Conservation (phyloP, 2,113 vertebrate species). For the Cichladusa arquata region DNA sequence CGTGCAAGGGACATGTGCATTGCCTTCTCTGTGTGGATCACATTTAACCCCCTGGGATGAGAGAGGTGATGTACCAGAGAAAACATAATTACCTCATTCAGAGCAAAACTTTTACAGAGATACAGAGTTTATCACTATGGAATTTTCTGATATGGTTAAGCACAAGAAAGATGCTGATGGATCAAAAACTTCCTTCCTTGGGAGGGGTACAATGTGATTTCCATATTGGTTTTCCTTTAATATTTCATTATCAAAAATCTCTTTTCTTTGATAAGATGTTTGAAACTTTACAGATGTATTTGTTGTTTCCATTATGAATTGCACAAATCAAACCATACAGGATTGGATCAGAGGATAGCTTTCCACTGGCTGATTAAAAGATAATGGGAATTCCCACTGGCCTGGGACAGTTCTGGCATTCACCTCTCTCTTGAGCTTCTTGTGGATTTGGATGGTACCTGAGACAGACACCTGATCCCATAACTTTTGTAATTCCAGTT, state of each 20-base stretch:
- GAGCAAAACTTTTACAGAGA: not conserved
- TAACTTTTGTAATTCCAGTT: not conserved
- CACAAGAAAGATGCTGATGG: not conserved
- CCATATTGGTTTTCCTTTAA: not conserved
- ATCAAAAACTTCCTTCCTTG: not conserved
- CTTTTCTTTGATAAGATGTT: not conserved
- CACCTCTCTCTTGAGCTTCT: not conserved
- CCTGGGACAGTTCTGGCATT: not conserved
- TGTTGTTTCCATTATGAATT: not conserved
- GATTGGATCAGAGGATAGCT: not conserved
- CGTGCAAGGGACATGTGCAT: not conserved
- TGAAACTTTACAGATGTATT: not conserved
- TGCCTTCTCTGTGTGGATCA: not conserved
- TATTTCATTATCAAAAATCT: not conserved
- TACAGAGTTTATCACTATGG: not conserved
- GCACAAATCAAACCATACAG: not conserved
- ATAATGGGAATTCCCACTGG: not conserved
- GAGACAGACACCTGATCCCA: rapidly evolving
- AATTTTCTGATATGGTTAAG: not conserved
- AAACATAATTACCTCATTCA: not conserved
- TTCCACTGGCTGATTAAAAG: not conserved
- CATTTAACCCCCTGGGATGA: not conserved
- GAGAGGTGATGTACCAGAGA: not conserved
- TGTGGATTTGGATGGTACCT: not conserved
- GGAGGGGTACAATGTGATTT: not conserved